These are phyloP conservation scores for Liolophura sinensis DNA, from an alignment of 1,140 invertebrate genomes.

Conservation along the genomic window DNA sequence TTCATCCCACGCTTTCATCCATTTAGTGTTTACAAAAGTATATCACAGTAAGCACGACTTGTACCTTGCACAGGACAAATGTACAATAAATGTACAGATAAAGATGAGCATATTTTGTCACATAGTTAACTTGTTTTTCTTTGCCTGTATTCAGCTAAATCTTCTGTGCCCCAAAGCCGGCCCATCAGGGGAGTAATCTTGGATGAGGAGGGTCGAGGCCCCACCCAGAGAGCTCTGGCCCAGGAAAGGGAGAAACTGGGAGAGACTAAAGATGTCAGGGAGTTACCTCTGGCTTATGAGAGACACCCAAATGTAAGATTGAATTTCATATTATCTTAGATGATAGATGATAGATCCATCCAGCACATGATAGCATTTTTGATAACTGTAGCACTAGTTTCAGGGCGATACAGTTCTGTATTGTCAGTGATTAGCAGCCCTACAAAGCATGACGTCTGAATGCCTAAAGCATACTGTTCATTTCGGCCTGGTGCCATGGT, in stretches of 20 bases:
- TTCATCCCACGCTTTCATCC: too few relatives aligned
- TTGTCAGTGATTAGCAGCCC: not conserved
- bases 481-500: not conserved
- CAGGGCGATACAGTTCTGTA: not conserved
- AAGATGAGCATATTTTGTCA: too few relatives aligned
- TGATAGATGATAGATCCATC: not conserved
- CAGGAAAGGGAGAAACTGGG: slow-evolving; percentile 34
- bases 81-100: too few relatives aligned
- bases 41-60: too few relatives aligned
- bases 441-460: not conserved
- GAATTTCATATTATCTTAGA: not conserved
- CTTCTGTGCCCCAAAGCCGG: not conserved
- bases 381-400: not conserved
- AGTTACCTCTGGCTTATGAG: slow-evolving; percentile 34
- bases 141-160: too few relatives aligned
- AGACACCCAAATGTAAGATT: slow-evolving; percentile 50
- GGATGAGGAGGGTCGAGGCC: slow-evolving; percentile 35
- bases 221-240: slow-evolving; percentile 47
- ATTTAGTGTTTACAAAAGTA: too few relatives aligned
- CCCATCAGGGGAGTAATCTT: slow-evolving; percentile 4
- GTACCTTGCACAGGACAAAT: too few relatives aligned
- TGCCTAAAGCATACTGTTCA: not conserved
- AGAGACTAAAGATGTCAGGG: slow-evolving; percentile 25
- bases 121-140: not conserved
- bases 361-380: not conserved